Percentiles rank a stretch among this genome's conserved stretches.
phyloP scores from a whole-genome alignment of 1,140 invertebrate genomes.

The Pararge aegeria region DNA sequence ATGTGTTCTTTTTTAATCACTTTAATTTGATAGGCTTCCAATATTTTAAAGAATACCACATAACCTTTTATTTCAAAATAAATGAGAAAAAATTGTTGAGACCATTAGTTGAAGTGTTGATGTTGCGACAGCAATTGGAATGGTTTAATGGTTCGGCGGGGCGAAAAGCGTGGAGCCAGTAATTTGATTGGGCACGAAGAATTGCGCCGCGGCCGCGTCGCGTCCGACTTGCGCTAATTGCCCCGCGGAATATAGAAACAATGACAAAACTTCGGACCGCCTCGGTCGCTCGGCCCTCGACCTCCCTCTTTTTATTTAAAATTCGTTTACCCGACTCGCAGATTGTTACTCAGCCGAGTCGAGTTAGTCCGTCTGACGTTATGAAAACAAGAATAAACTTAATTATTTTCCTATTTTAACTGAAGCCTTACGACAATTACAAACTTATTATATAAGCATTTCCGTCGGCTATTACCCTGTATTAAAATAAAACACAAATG shows the following conservation, averaged over 20 bases:
- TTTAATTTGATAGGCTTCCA: too few relatives aligned
- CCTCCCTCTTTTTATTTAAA: slow-evolving; percentile 74
- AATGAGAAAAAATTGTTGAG: background rate
- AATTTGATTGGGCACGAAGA: slow-evolving; percentile 68
- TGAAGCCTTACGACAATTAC: slow-evolving; percentile 52
- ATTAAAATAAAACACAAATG: slow-evolving; percentile 8
- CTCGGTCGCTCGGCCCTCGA: slow-evolving; percentile 54
- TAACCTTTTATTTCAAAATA: background rate
- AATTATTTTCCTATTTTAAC: slow-evolving; percentile 64
- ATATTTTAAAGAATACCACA: background rate
- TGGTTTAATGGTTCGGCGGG: slow-evolving; percentile 54
- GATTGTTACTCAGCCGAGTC: slow-evolving; percentile 69
- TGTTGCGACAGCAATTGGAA: slow-evolving; percentile 56
- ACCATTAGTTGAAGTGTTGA: slow-evolving; percentile 61
- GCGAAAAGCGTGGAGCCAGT: slow-evolving; percentile 44
- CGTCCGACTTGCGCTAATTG: slow-evolving; percentile 71
- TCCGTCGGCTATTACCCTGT: slow-evolving; percentile 6
- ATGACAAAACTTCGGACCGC: slow-evolving; percentile 71
- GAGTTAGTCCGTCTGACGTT: slow-evolving; percentile 56
- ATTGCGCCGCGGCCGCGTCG: slow-evolving; percentile 47
- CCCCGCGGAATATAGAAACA: slow-evolving; percentile 75
- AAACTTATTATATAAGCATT: slow-evolving; percentile 32
- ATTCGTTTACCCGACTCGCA: slow-evolving; percentile 71
- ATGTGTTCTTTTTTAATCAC: too few relatives aligned
- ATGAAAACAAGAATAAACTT: slow-evolving; percentile 69